Conservation (phyloP, 2,797 vertebrate genomes). For the Melanotaenia boesemani region DNA sequence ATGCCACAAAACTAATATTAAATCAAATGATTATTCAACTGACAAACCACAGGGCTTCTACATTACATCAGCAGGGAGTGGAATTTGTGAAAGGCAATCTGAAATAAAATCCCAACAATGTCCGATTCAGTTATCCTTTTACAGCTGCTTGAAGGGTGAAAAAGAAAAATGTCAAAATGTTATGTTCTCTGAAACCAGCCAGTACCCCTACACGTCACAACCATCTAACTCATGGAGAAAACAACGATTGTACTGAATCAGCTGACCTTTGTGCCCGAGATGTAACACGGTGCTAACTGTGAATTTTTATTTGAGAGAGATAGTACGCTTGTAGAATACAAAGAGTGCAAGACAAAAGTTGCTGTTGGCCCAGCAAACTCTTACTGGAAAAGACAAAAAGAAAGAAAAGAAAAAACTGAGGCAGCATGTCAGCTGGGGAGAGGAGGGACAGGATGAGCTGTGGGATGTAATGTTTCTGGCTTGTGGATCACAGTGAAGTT, state of each 20-base stretch:
- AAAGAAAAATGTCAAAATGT: background rate
- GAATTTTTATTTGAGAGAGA: background rate
- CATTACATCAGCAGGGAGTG: no score
- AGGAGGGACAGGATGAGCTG: slow-evolving; percentile 63
- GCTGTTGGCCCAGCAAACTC: slow-evolving; percentile 7
- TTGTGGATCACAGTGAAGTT: slow-evolving; percentile 66
- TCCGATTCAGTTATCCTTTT: background rate
- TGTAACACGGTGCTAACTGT: slow-evolving; percentile 15
- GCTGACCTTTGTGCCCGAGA: slow-evolving; percentile 29
- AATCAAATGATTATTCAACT: no score
- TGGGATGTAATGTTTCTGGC: slow-evolving; percentile 78
- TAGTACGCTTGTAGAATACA: background rate
- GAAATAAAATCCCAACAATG: background rate
- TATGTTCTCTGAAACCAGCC: slow-evolving; percentile 1
- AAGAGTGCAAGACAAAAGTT: slow-evolving; percentile 11
- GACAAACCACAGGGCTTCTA: no score
- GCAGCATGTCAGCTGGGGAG: slow-evolving; percentile 53
- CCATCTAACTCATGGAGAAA: slow-evolving; percentile 32
- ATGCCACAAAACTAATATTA: slow-evolving; percentile 13
- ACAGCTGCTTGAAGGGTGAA: background rate
- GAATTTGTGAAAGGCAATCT: background rate
- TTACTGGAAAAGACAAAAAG: slow-evolving; percentile 24
- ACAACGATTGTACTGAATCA: slow-evolving; percentile 34
- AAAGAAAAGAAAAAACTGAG: slow-evolving; percentile 43
- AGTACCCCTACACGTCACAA: background rate